These are phyloP conservation scores for Cyclargus thomasi DNA, from an alignment of 1,140 invertebrate genomes.

Conservation along the genomic window DNA sequence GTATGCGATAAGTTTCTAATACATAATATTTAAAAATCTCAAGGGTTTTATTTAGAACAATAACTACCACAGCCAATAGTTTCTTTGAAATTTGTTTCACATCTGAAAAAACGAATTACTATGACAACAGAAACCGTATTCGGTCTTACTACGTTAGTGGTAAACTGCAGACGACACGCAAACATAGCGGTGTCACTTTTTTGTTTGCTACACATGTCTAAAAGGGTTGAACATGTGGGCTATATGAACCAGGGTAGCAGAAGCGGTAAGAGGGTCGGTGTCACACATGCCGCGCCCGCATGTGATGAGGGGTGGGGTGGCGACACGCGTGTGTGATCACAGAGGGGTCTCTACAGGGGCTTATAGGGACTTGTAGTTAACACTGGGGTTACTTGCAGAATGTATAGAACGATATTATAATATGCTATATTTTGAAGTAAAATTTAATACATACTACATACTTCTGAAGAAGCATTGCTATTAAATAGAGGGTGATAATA, in stretches of 20 bases:
- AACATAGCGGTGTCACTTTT: neutral
- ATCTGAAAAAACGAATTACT: neutral
- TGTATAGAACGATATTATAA: neutral
- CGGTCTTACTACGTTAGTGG: neutral
- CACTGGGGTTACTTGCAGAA: neutral
- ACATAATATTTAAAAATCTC: no score
- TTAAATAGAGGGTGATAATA: no score
- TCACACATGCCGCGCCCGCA: slow-evolving; percentile 49
- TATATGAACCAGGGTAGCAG: slow-evolving; percentile 59
- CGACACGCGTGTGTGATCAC: slow-evolving; percentile 11
- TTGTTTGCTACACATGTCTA: slow-evolving; percentile 36
- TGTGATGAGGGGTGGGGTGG: slow-evolving; percentile 27
- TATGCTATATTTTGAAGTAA: neutral
- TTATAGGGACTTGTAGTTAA: no score
- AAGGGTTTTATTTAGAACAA: no score
- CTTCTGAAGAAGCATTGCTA: no score
- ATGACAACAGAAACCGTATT: neutral
- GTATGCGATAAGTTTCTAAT: no score
- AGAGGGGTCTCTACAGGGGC: neutral
- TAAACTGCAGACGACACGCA: neutral
- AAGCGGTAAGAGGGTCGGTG: slow-evolving; percentile 31
- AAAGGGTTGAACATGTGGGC: slow-evolving; percentile 73
- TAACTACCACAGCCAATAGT: no score
- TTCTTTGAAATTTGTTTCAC: neutral
- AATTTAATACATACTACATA: no score